Conservation (phyloP, 2,113 vertebrate genomes). For the Sinocyclocheilus grahami region DNA sequence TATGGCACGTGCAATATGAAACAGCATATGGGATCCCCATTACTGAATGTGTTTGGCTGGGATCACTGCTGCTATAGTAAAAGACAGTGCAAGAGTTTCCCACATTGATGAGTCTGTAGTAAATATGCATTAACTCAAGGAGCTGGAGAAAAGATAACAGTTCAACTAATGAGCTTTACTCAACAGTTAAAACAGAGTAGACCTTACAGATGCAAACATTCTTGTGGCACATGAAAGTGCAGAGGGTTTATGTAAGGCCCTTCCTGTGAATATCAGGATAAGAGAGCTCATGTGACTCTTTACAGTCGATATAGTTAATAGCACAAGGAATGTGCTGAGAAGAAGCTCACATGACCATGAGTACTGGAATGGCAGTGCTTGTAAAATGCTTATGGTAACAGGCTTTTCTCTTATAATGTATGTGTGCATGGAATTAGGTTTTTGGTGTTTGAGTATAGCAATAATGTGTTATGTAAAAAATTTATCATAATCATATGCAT, state of each 20-base stretch:
- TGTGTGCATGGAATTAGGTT: not conserved
- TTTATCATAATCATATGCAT: no score
- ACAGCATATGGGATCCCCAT: not conserved
- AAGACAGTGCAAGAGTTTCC: not conserved
- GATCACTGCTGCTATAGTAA: not conserved
- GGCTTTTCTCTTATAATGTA: not conserved
- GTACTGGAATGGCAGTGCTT: not conserved
- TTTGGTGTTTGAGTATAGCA: not conserved
- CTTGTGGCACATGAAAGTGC: slow-evolving; percentile 18
- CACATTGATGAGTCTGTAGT: not conserved
- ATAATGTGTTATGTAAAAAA: not conserved
- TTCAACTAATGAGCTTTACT: slow-evolving; percentile 14
- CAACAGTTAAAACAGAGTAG: not conserved
- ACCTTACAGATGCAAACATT: not conserved
- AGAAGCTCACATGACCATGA: not conserved
- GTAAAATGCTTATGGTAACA: not conserved
- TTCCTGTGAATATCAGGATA: slow-evolving; percentile 21
- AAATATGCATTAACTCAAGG: not conserved
- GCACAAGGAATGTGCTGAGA: slow-evolving; percentile 10
- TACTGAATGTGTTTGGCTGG: not conserved
- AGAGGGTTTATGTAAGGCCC: not conserved
- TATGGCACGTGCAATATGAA: no score
- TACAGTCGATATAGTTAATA: not conserved
- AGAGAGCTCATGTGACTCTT: slow-evolving; percentile 17
- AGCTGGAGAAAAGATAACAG: not conserved